phyloP scores from a whole-genome alignment of 1,140 invertebrate species.

The Drosophila saltans region DNA sequence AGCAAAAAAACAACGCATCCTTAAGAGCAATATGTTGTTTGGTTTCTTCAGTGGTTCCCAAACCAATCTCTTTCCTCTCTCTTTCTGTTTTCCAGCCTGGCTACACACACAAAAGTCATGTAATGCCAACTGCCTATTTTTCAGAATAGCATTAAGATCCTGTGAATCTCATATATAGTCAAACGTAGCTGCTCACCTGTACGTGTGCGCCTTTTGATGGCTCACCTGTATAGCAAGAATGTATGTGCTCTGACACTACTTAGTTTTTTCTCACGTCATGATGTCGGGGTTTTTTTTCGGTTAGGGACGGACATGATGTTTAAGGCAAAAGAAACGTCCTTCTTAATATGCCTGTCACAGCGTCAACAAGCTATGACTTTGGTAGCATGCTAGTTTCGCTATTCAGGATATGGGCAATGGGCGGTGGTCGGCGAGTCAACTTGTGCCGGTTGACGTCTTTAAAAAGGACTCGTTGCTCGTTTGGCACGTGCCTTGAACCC shows the following conservation, averaged over 20 bases:
- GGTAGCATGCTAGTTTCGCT: slow-evolving; percentile 58
- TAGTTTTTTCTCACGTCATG: slow-evolving; percentile 78
- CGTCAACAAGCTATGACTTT: slow-evolving; percentile 51
- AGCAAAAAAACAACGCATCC: slow-evolving; percentile 76
- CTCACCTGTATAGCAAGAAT: slow-evolving; percentile 21
- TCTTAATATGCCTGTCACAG: slow-evolving; percentile 80
- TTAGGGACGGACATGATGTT: slow-evolving; percentile 46
- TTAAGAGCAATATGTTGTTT: slow-evolving; percentile 79
- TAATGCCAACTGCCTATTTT: slow-evolving; percentile 79
- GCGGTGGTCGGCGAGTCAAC: not conserved
- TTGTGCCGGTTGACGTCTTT: slow-evolving; percentile 39
- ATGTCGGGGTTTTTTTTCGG: not conserved
- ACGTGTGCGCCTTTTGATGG: slow-evolving; percentile 72
- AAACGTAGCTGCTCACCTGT: slow-evolving; percentile 52
- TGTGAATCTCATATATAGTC: no score
- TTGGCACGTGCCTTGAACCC: slow-evolving; percentile 63
- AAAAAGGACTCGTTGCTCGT: slow-evolving; percentile 53
- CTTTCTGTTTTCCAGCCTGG: not conserved
- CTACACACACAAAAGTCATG: slow-evolving; percentile 75
- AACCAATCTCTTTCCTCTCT: slow-evolving; percentile 67
- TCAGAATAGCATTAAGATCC: slow-evolving; percentile 4
- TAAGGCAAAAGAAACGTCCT: slow-evolving; percentile 49
- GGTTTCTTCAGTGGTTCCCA: slow-evolving; percentile 40
- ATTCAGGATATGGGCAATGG: slow-evolving; percentile 8
- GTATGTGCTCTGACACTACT: slow-evolving; percentile 67